Evolutionary conservation across 1,140 invertebrate genomes (phyloP).

Genomic region (Scaptodrosophila lebanonensis): DNA sequence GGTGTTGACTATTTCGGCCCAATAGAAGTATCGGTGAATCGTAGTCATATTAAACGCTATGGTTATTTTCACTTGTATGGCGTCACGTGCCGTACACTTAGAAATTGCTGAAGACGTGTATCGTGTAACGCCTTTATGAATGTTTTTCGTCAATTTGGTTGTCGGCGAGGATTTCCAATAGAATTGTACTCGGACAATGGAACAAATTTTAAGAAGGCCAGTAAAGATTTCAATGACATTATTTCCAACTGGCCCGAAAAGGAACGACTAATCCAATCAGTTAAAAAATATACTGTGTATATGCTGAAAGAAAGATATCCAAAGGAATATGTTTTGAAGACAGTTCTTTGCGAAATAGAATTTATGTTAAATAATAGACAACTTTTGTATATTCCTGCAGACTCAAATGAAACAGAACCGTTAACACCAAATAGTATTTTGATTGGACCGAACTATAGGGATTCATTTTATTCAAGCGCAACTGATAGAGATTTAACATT

Average conservation of each 20-base stretch:
- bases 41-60: constrained; percentile 61
- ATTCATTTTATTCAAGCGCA: neutral
- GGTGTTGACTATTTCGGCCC: constrained; percentile 55
- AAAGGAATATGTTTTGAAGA: no score
- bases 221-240: constrained; percentile 32
- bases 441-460: constrained; percentile 8
- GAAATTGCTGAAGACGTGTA: constrained; percentile 69
- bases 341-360: constrained; percentile 37
- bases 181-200: constrained; percentile 70
- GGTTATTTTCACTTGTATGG: constrained; percentile 75
- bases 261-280: constrained; percentile 15
- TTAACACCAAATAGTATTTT: constrained; percentile 1
- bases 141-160: constrained; percentile 71
- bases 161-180: constrained; percentile 52
- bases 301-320: no score
- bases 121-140: constrained; percentile 70
- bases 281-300: constrained; percentile 6
- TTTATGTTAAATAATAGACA: constrained; percentile 42
- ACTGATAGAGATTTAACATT: constrained; percentile 3
- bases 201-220: constrained; percentile 71
- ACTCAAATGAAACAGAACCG: constrained; percentile 9
- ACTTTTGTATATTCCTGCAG: constrained; percentile 38
- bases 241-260: constrained; percentile 22
- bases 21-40: constrained; percentile 46
- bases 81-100: constrained; percentile 76